Base-by-base conservation (phyloP, 2,113 vertebrate species). In the Ageneiosus marmoratus region DNA sequence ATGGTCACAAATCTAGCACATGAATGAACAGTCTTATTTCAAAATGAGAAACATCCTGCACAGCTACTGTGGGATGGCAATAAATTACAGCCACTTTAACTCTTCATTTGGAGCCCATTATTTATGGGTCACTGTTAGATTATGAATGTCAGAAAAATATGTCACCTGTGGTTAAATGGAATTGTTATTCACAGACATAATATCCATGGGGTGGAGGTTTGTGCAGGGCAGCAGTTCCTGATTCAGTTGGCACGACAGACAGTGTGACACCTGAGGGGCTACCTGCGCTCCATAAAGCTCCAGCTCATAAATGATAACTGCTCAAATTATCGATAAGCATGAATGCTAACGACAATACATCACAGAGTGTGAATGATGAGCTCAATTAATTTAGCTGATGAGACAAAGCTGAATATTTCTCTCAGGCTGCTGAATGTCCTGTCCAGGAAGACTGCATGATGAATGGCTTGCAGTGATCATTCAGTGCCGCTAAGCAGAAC, bases 251-350 rank as follows among this genome's bases (percentile, higher is more conserved):
- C 60, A 72, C 72, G 76, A 88, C 77, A 84, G 80, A 82, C 79
- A 78, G 32, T 1, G 37, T 48, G 67, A 73, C 32, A 58, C 80
- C 16, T 37, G 80, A 70, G 53, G 79, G 32, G 65, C 44, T 46
- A 77, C 56, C 77, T 37, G 69, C 37, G 32, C 72, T 85, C 74
- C 73, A 85, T 81, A 83, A 88, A 83, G 22, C 84, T 69, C 60
- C 24, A 56, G 76, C 73, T 84, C 84, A 87, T 87, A 83, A 87
- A 84, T 82, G 70, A 79, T 84, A 83, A 86, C 72, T 67, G n/a
- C 73, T 80, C 76, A 84, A 76, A 87, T 86, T 82, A 85, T 79
- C 86, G 83, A 88, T 85, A 84, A 88, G 62, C 78, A 84, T 44
- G 60, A 87, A 82, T 84, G 83, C 83, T 81, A 74, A 79, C 75